A percentile compares a stretch with the other conserved stretches of the same genome.
These are phyloP conservation scores for Rhinichthys klamathensis DNA, from an alignment of 2,113 vertebrate genomes.

Conservation along the genomic window DNA sequence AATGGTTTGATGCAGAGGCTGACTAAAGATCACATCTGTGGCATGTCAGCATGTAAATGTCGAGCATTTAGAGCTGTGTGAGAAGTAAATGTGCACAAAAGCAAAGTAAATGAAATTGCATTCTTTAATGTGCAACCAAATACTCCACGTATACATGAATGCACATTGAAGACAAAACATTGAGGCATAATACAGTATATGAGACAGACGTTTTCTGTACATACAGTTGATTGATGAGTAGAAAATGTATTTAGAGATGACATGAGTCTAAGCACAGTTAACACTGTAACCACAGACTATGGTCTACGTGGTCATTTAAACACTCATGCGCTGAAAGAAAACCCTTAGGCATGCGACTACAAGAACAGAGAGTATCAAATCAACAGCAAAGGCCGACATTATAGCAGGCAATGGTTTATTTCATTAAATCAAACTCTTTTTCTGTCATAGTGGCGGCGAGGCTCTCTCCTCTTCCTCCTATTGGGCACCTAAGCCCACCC, in stretches of 20 bases:
- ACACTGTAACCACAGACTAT: conserved; percentile 70
- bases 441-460: background rate
- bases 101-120: conserved; percentile 38
- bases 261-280: conserved; percentile 50
- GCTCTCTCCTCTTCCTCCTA: conserved; percentile 26
- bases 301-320: conserved; percentile 64
- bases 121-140: conserved; percentile 57
- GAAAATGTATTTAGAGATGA: conserved; percentile 57
- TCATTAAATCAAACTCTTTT: conserved; percentile 31
- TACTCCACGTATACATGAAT: conserved; percentile 50
- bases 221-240: conserved; percentile 55
- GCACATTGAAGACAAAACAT: conserved; percentile 43
- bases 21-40: conserved; percentile 16
- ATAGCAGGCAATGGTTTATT: conserved; percentile 50
- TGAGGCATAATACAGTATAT: conserved; percentile 35
- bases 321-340: conserved; percentile 71
- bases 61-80: conserved; percentile 21
- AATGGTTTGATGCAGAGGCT: conserved; percentile 28
- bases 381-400: conserved; percentile 58
- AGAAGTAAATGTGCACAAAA: conserved; percentile 37
- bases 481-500: conserved; percentile 23
- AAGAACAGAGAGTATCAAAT: conserved; percentile 64
- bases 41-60: background rate
- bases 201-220: conserved; percentile 41
- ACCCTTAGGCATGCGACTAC: conserved; percentile 70